Evolutionary conservation across 2,888 invertebrate species (phyloP), one percentile per base, ranked within the genome.

Genomic region (Cephus spinipes): DNA sequence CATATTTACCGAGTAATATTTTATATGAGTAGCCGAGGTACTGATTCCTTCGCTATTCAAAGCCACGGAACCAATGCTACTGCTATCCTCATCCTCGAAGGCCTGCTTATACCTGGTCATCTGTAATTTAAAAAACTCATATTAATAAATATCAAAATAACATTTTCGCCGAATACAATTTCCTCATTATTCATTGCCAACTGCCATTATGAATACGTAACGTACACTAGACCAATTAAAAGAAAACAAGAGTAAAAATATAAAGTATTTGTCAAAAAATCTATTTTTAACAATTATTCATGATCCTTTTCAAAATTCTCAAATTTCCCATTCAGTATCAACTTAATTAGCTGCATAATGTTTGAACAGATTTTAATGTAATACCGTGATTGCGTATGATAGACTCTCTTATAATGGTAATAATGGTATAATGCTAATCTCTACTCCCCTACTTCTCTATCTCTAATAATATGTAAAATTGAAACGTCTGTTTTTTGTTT

Each of bases 31-130:
- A 15, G 96, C 95, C 0, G 96, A 96, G 2, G 95, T 94, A 74
- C 95, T 94, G 73, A 96, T 95, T 0, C 96, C 95, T 91, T 97
- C 97, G 83, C 91, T 91, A 83, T 96, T 96, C 81, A 97, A 93
- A 86, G 96, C 96, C 55, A 97, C 96, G 76, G 96, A 97, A 85
- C 97, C 97, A 87, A 97, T 94, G 88, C 96, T 97, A 86, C 95
- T 95, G 33, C 94, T 94, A 89, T 97, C 97, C 83, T 96, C 96
- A 88, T 97, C 97, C 90, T 96, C 96, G 87, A 97, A 96, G 34
- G 97, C 96, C 92, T 96, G 96, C 92, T 96, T 97, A 90, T 97
- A 97, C 83, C 96, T 95, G 85, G 96, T 97, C 97, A 97, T 97
- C 97, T 97, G 93, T 4, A 90, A 90, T 77, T 55, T 1, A 69